Percentiles rank a stretch among this genome's conserved stretches.
These are phyloP conservation scores for Argya squamiceps DNA, from an alignment of 2,797 vertebrate species.

Conservation along the genomic window DNA sequence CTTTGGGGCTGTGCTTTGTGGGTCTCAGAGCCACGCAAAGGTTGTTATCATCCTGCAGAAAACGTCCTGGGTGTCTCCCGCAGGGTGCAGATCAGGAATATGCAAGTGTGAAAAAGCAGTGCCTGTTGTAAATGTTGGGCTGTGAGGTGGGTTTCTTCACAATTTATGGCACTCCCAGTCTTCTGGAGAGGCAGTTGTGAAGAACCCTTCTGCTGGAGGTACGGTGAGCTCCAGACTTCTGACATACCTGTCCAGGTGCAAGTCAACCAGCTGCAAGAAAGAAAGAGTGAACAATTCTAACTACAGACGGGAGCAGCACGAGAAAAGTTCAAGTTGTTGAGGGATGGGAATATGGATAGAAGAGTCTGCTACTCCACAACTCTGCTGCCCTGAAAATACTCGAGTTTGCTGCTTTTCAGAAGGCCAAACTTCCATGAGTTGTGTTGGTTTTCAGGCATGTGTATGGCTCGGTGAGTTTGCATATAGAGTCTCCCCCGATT, in stretches of 20 bases:
- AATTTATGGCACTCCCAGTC: background rate
- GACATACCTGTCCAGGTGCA: background rate
- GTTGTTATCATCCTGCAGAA: fast-evolving
- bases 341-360: background rate
- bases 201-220: background rate
- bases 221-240: background rate
- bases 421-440: background rate
- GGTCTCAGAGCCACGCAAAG: fast-evolving
- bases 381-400: background rate
- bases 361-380: background rate
- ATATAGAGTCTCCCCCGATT: background rate
- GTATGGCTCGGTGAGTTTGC: background rate
- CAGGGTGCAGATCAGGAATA: fast-evolving
- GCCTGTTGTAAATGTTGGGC: no score
- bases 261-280: background rate
- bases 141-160: background rate
- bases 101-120: fast-evolving
- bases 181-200: background rate
- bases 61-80: background rate
- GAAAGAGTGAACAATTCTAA: background rate
- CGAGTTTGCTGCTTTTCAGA: background rate
- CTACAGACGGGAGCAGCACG: background rate
- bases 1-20: fast-evolving
- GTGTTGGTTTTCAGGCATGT: background rate
- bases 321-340: background rate